phyloP scores from a whole-genome alignment of 2,797 vertebrate genomes.

The Heliangelus exortis region DNA sequence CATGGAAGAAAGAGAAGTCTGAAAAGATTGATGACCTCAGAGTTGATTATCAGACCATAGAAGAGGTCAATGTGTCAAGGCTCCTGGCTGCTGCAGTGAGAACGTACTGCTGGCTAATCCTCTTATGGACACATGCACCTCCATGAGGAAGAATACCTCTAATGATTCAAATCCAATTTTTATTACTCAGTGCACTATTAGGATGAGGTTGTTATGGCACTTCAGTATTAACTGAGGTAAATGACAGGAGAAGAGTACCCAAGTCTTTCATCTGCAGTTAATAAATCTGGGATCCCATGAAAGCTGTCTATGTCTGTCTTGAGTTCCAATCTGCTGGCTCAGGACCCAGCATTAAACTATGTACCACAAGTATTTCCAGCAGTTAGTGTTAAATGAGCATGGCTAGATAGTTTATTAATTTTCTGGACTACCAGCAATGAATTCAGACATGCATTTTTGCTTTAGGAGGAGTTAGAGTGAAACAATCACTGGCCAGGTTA shows the following conservation, averaged over 20 bases:
- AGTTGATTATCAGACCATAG: background rate
- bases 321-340: background rate
- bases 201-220: background rate
- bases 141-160: background rate
- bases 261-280: constrained; percentile 1
- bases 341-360: background rate
- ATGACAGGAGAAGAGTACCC: background rate
- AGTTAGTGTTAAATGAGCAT: background rate
- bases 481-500: background rate
- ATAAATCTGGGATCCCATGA: background rate
- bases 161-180: background rate
- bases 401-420: background rate
- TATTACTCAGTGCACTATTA: background rate
- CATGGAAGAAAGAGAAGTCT: background rate
- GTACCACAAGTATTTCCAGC: background rate
- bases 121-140: background rate
- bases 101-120: constrained; percentile 5
- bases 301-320: background rate
- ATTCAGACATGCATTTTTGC: background rate
- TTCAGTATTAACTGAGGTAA: background rate
- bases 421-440: background rate
- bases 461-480: background rate
- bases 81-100: background rate
- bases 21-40: constrained; percentile 5
- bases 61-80: constrained; percentile 19